Evolutionary conservation across 2,888 invertebrate genomes (phyloP).

Genomic region (Andrena flavipes): DNA sequence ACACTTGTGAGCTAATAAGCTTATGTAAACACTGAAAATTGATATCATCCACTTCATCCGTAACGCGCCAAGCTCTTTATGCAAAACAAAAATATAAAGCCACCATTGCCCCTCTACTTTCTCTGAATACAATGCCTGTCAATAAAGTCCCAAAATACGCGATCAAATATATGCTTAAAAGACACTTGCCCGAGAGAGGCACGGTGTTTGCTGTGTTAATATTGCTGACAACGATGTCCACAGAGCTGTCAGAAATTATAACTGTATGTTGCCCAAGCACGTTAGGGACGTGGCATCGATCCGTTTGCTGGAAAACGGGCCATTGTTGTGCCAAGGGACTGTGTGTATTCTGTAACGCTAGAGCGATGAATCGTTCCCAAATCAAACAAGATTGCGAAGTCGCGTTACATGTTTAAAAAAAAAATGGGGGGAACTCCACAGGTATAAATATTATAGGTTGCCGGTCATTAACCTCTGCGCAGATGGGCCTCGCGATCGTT

Average conservation of each 20-base stretch:
- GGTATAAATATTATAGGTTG: not conserved
- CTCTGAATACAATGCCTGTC: too few species aligned
- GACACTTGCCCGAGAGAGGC: not conserved
- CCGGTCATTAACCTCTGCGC: not conserved
- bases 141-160: too few species aligned
- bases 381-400: not conserved
- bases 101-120: too few species aligned
- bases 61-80: too few species aligned
- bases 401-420: not conserved
- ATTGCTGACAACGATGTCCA: not conserved
- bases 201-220: slow-evolving; percentile 8
- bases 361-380: slow-evolving; percentile 48
- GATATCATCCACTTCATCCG: too few species aligned
- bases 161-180: not conserved
- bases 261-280: slow-evolving; percentile 11
- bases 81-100: too few species aligned
- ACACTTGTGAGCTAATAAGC: too few species aligned
- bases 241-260: slow-evolving; percentile 29
- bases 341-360: slow-evolving; percentile 36
- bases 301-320: slow-evolving; percentile 45
- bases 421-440: not conserved
- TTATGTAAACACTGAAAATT: too few species aligned
- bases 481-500: too few species aligned
- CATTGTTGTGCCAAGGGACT: slow-evolving; percentile 14
- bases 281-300: slow-evolving; percentile 58